Evolutionary conservation across 2,797 vertebrate species (phyloP).

Genomic region (Rhincodon typus): DNA sequence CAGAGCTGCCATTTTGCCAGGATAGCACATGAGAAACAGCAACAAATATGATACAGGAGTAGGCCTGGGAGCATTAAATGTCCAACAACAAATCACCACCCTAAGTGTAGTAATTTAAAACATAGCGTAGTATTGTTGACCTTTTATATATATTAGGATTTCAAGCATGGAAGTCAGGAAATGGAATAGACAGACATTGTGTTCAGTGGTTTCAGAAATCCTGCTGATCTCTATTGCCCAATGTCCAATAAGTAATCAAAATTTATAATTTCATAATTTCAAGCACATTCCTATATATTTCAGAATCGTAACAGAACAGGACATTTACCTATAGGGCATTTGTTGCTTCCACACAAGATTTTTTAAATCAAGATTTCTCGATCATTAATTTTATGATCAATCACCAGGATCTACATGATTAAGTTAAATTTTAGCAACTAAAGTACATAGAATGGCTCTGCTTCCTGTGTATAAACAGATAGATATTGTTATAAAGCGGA

Average conservation of each 20-base stretch:
- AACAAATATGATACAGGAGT: neutral
- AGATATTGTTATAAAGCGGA: neutral
- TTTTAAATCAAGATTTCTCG: neutral
- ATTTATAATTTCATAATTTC: neutral
- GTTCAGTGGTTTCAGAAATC: neutral
- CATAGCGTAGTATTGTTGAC: neutral
- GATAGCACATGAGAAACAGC: neutral
- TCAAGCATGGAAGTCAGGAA: neutral
- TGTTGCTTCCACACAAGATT: neutral
- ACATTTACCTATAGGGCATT: neutral
- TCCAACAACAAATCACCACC: neutral
- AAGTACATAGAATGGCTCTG: neutral
- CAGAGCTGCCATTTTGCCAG: neutral
- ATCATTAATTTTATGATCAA: neutral
- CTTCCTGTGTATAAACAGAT: neutral
- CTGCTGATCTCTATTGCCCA: neutral
- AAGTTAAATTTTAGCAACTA: neutral
- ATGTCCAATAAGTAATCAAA: neutral
- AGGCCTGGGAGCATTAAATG: neutral
- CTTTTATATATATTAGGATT: neutral
- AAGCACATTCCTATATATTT: neutral
- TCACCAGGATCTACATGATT: neutral
- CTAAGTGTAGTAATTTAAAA: neutral
- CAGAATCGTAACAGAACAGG: neutral
- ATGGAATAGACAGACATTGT: neutral